phyloP scores from a whole-genome alignment of 2,888 invertebrate genomes.

The Drosophila demipolita region DNA sequence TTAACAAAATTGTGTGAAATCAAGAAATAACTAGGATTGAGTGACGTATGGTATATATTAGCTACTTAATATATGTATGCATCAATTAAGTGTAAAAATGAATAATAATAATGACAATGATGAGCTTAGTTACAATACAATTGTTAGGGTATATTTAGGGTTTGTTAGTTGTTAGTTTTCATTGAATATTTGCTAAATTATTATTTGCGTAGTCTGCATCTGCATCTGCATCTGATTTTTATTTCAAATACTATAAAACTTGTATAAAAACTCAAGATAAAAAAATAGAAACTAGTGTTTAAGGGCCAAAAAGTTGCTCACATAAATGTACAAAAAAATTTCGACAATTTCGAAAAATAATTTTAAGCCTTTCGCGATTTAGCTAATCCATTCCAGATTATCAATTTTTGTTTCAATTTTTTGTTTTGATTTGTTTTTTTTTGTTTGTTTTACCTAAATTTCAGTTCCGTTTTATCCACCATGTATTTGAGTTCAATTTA shows the following conservation, averaged over 20 bases:
- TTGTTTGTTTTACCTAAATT: constrained; percentile 62
- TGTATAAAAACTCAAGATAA: constrained; percentile 54
- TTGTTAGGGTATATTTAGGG: constrained; percentile 28
- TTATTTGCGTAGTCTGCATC: constrained; percentile 36
- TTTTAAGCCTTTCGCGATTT: constrained; percentile 62
- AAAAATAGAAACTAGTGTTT: constrained; percentile 33
- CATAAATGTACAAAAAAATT: constrained; percentile 50
- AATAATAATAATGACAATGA: constrained; percentile 47
- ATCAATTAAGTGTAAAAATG: constrained; percentile 46
- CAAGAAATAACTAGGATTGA: constrained; percentile 9
- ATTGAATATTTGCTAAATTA: constrained; percentile 33
- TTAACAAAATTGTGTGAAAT: constrained; percentile 47
- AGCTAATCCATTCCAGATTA: constrained; percentile 61
- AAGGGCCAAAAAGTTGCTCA: constrained; percentile 60
- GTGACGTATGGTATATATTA: constrained; percentile 63
- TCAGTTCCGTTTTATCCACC: constrained; percentile 70
- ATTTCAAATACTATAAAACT: constrained; percentile 30
- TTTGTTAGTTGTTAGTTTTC: constrained; percentile 19
- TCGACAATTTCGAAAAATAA: constrained; percentile 72
- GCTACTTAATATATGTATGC: constrained; percentile 61
- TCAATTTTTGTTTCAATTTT: constrained; percentile 45
- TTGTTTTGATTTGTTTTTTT: constrained; percentile 45
- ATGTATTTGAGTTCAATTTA: constrained; percentile 62
- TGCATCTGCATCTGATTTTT: constrained; percentile 17
- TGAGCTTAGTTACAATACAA: constrained; percentile 42